Evolutionary conservation across 1,140 invertebrate genomes (phyloP).

Genomic region (Neodiprion pinetum): DNA sequence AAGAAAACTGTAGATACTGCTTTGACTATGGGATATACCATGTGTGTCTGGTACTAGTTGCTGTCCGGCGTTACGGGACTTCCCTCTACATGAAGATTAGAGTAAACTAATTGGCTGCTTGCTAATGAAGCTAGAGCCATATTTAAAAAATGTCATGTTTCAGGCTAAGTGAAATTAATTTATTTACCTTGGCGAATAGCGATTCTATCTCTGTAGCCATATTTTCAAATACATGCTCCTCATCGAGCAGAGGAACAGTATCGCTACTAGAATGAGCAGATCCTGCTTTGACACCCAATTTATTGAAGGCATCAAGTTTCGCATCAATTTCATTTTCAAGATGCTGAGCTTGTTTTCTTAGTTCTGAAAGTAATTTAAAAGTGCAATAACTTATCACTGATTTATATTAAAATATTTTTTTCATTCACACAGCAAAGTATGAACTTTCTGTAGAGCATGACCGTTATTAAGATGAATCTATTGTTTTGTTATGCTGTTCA

Average conservation of each 20-base stretch:
- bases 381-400: background rate
- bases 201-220: slow-evolving; percentile 92
- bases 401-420: background rate
- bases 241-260: slow-evolving; percentile 81
- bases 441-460: background rate
- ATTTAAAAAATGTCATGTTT: background rate
- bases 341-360: slow-evolving; percentile 90
- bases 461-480: background rate
- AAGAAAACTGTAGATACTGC: too few relatives aligned
- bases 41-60: too few relatives aligned
- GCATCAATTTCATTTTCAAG: slow-evolving; percentile 97
- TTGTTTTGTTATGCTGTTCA: background rate
- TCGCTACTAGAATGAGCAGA: slow-evolving; percentile 66
- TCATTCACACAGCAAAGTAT: background rate
- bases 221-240: slow-evolving; percentile 91
- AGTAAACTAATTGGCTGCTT: background rate
- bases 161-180: background rate
- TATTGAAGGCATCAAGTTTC: slow-evolving; percentile 94
- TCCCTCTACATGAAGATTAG: background rate
- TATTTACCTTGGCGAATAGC: slow-evolving; percentile 78
- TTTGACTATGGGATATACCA: too few relatives aligned
- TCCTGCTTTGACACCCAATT: slow-evolving; percentile 80
- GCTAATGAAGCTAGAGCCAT: slow-evolving; percentile 17
- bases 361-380: slow-evolving; percentile 68
- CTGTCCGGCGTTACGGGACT: too few relatives aligned